Evolutionary conservation across 2,888 invertebrate genomes (phyloP), one percentile per base, ranked within the genome.

Genomic region (Ceriagrion tenellum): DNA sequence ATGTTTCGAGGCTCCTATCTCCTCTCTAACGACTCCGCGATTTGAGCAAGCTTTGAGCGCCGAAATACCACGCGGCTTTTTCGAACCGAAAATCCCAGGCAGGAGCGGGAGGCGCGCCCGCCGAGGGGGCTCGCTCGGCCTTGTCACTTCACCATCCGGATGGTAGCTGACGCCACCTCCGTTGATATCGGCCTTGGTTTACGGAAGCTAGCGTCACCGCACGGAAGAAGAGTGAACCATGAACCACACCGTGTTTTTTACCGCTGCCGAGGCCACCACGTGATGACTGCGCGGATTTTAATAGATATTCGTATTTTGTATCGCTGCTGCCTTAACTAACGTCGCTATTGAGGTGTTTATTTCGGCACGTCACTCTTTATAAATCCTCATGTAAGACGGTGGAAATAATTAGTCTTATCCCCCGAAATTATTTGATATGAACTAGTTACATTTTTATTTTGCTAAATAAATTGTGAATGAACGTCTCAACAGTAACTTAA

Each of bases 131-230:
- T 8, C 3, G 69, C 69, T 69, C n/a, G 69, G 69, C n/a, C 69
- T 69, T 69, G 69, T 69, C 69, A 69, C 12, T 69, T 69, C 69
- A 69, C 69, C 69, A n/a, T 69, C 69, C 69, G 8, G 69, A 69
- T 69, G 69, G 69, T 69, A 69, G 69, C n/a, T 69, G 69, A 69
- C 69, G 69, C 69, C 69, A 69, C 69, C 69, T 23, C 69, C 26
- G 69, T 3, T 69, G 26, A 69, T 69, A 69, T 69, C 69, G 26
- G 69, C 26, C 26, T 20, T 69, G 23, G 69, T 23, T 23, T 69
- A n/a, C 69, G 69, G 69, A 69, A 69, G 69, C 69, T 69, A 69
- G 69, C 69, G 69, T 69, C 69, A 69, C 26, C 69, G 69, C n/a
- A 69, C 69, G 69, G 69, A 69, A 69, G 69, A 69, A 69, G 26